A percentile compares a stretch with the other conserved stretches of the same genome.
These are phyloP conservation scores for Arctia plantaginis DNA, from an alignment of 2,888 invertebrate species.

Conservation along the genomic window DNA sequence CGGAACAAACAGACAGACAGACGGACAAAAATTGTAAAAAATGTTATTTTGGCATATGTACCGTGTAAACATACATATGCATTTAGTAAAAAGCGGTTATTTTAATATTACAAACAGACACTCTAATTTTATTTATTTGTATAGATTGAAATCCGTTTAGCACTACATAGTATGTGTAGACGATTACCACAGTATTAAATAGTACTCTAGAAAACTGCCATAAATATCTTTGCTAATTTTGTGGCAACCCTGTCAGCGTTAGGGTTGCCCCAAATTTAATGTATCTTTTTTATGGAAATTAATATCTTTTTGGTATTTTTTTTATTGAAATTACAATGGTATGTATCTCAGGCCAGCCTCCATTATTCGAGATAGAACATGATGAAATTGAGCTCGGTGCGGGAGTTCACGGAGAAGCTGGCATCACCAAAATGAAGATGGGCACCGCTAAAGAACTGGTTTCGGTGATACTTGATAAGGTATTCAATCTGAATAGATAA, in stretches of 20 bases:
- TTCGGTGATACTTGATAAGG: slow-evolving; percentile 79
- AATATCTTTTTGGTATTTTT: neutral
- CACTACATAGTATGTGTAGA: too few relatives aligned
- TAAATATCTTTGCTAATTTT: neutral
- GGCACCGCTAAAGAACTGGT: slow-evolving; percentile 81
- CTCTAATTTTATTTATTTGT: too few relatives aligned
- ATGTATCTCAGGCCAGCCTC: slow-evolving; percentile 78
- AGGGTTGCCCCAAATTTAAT: neutral
- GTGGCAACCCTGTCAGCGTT: neutral
- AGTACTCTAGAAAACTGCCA: neutral
- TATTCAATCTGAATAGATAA: slow-evolving; percentile 33
- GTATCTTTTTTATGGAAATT: neutral
- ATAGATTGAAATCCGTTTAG: too few relatives aligned
- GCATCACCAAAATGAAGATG: slow-evolving; percentile 78
- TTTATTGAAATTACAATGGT: neutral
- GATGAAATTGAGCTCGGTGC: slow-evolving; percentile 89
- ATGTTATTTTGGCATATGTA: too few relatives aligned
- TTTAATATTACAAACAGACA: too few relatives aligned
- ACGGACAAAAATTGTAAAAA: too few relatives aligned
- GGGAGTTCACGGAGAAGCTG: slow-evolving; percentile 86
- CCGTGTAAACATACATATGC: too few relatives aligned
- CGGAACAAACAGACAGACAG: too few relatives aligned
- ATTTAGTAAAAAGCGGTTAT: too few relatives aligned
- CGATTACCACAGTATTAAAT: too few relatives aligned
- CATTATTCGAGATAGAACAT: slow-evolving; percentile 87